phyloP scores from a whole-genome alignment of 2,888 invertebrate species.

The Phragmatobia fuliginosa region DNA sequence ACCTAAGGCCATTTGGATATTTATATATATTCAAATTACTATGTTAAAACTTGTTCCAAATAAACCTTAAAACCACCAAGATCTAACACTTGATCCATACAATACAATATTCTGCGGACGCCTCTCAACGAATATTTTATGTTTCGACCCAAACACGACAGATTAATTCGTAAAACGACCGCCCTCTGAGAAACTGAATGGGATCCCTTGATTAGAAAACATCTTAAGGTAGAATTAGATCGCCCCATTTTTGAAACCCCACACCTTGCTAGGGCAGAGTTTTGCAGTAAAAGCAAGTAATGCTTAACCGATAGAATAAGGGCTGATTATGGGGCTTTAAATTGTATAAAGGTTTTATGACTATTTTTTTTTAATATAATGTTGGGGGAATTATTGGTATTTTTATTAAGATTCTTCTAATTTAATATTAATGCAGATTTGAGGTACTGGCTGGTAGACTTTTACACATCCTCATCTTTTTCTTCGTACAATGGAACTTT shows the following conservation, averaged over 20 bases:
- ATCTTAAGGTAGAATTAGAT: constrained; percentile 42
- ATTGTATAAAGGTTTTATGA: constrained; percentile 18
- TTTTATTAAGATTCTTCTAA: background rate
- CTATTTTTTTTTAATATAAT: constrained; percentile 1
- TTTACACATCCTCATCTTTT: too few relatives aligned
- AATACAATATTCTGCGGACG: constrained; percentile 28
- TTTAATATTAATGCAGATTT: background rate
- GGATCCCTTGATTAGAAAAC: constrained; percentile 48
- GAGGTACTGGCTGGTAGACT: too few relatives aligned
- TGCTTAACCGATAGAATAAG: constrained; percentile 30
- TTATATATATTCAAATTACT: background rate
- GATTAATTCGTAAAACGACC: constrained; percentile 52
- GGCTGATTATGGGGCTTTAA: constrained; percentile 24
- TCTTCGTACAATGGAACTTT: too few relatives aligned
- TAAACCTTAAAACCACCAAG: background rate
- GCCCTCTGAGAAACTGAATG: constrained; percentile 36
- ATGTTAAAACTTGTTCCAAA: background rate
- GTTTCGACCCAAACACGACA: constrained; percentile 35
- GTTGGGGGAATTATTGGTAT: constrained; percentile 6
- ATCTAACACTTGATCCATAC: constrained; percentile 32
- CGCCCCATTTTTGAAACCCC: constrained; percentile 25
- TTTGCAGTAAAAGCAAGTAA: constrained; percentile 13
- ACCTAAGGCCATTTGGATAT: too few relatives aligned
- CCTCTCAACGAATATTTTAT: constrained; percentile 46
- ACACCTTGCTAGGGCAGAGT: constrained; percentile 21